Percentiles rank a stretch among this genome's conserved stretches.
Evolutionary conservation across 2,888 invertebrate genomes (phyloP).

Genomic region (Tipula lateralis): DNA sequence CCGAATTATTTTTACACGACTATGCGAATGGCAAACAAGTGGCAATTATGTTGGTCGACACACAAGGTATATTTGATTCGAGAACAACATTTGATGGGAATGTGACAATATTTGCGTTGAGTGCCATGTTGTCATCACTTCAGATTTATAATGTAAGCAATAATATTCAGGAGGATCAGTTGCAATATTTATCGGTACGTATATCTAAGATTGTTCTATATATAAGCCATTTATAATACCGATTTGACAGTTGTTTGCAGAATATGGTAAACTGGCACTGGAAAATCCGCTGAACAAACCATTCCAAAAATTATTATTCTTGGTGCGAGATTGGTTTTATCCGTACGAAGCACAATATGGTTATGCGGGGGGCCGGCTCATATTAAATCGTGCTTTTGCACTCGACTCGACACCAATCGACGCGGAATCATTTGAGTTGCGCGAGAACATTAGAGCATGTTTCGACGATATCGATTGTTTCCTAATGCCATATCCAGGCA

Average conservation of each 20-base stretch:
- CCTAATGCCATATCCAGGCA: constrained; percentile 32
- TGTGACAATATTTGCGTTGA: constrained; percentile 32
- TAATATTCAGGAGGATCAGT: constrained; percentile 32
- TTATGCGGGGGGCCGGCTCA: background rate
- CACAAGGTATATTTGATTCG: constrained; percentile 33
- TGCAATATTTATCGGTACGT: constrained; percentile 32
- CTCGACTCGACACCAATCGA: background rate
- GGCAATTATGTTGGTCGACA: constrained; percentile 32
- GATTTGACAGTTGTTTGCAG: constrained; percentile 29
- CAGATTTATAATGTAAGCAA: constrained; percentile 32
- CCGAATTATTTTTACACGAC: constrained; percentile 32
- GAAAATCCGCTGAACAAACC: constrained; percentile 28
- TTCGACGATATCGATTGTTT: constrained; percentile 30
- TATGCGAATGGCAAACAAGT: constrained; percentile 29
- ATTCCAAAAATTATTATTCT: constrained; percentile 32
- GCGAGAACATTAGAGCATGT: background rate
- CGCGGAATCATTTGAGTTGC: background rate
- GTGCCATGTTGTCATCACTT: constrained; percentile 32
- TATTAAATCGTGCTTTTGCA: background rate
- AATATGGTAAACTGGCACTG: constrained; percentile 31
- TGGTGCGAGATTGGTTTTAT: constrained; percentile 32
- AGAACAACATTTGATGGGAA: constrained; percentile 29
- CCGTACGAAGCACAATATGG: constrained; percentile 28
- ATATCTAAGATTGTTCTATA: background rate
- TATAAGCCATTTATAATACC: background rate